These are phyloP conservation scores for Drosophila orena DNA, from an alignment of 1,140 invertebrate species.

Conservation along the genomic window DNA sequence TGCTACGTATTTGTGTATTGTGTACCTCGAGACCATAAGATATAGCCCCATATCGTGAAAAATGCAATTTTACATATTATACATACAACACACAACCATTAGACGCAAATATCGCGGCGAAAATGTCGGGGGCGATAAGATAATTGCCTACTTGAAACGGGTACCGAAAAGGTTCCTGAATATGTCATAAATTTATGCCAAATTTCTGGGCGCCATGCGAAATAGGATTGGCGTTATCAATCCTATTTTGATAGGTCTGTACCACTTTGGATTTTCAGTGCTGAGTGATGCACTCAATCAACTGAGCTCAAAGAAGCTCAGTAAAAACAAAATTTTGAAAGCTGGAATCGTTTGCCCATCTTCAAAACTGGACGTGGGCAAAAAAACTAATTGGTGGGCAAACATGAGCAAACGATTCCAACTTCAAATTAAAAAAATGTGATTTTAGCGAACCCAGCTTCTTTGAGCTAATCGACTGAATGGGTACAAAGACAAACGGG, in stretches of 20 bases:
- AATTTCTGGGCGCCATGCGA: constrained; percentile 16
- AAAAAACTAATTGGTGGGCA: too few relatives aligned
- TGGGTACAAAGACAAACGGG: constrained; percentile 43
- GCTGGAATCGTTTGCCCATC: too few relatives aligned
- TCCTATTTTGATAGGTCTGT: constrained; percentile 1
- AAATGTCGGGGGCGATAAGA: constrained; percentile 26
- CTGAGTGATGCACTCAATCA: constrained; percentile 11
- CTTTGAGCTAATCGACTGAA: too few relatives aligned
- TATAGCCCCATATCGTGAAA: constrained; percentile 28
- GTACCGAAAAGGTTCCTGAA: neutral
- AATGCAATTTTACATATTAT: constrained; percentile 31
- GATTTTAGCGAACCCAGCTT: too few relatives aligned
- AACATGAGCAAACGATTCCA: too few relatives aligned
- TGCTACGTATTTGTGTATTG: neutral
- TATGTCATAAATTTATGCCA: constrained; percentile 8
- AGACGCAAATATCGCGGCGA: constrained; percentile 17
- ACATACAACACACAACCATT: constrained; percentile 30
- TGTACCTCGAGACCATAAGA: neutral
- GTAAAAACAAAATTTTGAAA: too few relatives aligned
- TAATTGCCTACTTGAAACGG: constrained; percentile 5
- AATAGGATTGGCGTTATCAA: neutral
- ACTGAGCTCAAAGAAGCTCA: too few relatives aligned
- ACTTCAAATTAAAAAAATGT: too few relatives aligned
- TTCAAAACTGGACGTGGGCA: too few relatives aligned
- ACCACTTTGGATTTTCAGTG: constrained; percentile 6